These are phyloP conservation scores for Miniopterus natalensis DNA, from an alignment of 2,113 vertebrate species.

Conservation along the genomic window DNA sequence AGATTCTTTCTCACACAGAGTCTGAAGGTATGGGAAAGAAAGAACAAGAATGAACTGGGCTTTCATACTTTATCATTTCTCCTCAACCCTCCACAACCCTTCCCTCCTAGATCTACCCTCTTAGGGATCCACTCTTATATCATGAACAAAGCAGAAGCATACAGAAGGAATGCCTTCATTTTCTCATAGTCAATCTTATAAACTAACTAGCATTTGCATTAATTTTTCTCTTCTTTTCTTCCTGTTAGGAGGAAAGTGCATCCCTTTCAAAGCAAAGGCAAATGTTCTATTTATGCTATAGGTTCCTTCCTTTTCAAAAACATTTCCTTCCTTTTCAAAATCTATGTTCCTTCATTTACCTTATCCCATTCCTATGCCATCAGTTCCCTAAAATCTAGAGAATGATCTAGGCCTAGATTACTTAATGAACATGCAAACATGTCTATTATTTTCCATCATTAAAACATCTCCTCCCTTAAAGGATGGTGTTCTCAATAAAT, in stretches of 20 bases:
- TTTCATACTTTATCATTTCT: not conserved
- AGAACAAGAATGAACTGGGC: not conserved
- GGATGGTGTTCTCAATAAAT: conserved; percentile 16
- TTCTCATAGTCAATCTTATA: conserved; percentile 33
- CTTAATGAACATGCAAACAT: not conserved
- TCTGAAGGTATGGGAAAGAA: not conserved
- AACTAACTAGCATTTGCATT: not conserved
- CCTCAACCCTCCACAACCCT: not conserved
- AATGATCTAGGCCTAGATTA: not conserved
- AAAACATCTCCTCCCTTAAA: not conserved
- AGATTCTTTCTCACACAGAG: not conserved
- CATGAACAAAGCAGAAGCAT: conserved; percentile 47
- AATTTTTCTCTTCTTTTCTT: not conserved
- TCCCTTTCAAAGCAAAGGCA: conserved; percentile 9
- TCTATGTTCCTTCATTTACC: not conserved
- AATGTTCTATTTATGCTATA: not conserved
- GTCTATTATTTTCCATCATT: not conserved
- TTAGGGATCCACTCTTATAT: not conserved
- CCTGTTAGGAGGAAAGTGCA: not conserved
- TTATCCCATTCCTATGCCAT: not conserved
- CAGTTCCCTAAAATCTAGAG: not conserved
- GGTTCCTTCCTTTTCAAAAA: not conserved
- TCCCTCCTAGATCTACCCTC: not conserved
- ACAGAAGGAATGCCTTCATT: not conserved
- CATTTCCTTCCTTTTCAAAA: conserved; percentile 4